Evolutionary conservation across 2,888 invertebrate species (phyloP), one percentile per base, ranked within the genome.

Genomic region (Nomada flava): DNA sequence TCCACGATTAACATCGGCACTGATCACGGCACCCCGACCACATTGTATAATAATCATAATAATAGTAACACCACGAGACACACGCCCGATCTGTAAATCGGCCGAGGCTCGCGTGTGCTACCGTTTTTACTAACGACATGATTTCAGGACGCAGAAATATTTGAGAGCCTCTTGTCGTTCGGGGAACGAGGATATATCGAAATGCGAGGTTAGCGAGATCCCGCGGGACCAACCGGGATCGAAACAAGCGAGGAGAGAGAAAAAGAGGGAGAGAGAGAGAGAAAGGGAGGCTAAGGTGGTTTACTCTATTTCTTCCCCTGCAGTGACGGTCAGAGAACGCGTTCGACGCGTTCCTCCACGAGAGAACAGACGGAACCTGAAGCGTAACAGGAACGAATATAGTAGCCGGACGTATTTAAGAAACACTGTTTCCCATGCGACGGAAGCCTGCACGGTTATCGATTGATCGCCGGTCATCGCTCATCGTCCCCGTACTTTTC

Each of bases 51-150:
- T 36, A 36, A 36, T 36, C 36, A 36, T 36, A 36, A 36, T 36
- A 36, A 36, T 36, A 36, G 63, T 47, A 73, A 79, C 53, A 74
- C 70, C 69, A 52, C 76, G 68, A 72, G 76, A 63, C 74, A 65
- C 70, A 62, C 69, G 64, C 50, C 47, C 50, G 52, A 20, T 26
- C n/a, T 23, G 53, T 59, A 52, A 50, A 59, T 47, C 63, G 59
- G 74, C 11, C 2, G 15, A 50, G 36, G 26, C 23, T 15, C 26
- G 11, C 26, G 10, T 29, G 82, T 70, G 29, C 68, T 83, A 67
- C 5, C 11, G 36, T n/a, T 36, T 83, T 76, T 74, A 87, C 80
- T 89, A 87, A 89, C 80, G 73, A 84, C 90, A 87, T 90, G 90
- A 88, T 90, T 90, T 89, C 89, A 89, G 90, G 86, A 79, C 76